Conservation (phyloP, 1,140 invertebrate genomes). For the Bombus pascuorum region DNA sequence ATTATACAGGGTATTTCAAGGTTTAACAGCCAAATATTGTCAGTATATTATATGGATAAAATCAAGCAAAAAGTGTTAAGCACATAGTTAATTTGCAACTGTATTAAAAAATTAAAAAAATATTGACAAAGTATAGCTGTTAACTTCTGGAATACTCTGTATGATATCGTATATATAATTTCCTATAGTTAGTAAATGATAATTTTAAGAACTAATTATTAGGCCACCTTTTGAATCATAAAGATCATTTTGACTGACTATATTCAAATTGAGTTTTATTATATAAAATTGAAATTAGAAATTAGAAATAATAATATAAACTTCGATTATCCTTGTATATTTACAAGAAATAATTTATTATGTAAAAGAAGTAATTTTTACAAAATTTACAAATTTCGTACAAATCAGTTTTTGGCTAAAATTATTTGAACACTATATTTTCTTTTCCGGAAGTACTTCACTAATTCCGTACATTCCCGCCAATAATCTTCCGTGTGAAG, state of each 20-base stretch:
- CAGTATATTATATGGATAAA: too few species aligned
- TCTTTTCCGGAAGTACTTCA: conserved; percentile 83
- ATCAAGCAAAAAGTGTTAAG: too few species aligned
- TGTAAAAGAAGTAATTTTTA: conserved; percentile 7
- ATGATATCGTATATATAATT: not conserved
- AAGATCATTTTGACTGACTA: not conserved
- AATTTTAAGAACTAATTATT: not conserved
- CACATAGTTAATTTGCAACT: too few species aligned
- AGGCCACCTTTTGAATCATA: not conserved
- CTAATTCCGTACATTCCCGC: conserved; percentile 90
- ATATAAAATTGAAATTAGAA: not conserved
- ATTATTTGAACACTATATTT: conserved; percentile 56
- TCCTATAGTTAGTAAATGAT: too few species aligned
- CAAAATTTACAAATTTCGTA: conserved; percentile 9
- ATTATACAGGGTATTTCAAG: too few species aligned
- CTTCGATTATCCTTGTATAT: not conserved
- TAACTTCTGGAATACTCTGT: too few species aligned
- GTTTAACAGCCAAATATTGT: too few species aligned
- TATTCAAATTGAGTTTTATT: not conserved
- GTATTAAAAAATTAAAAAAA: too few species aligned
- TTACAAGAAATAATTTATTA: conserved; percentile 15
- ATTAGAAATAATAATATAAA: not conserved
- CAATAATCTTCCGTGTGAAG: conserved; percentile 85
- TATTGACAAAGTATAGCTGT: too few species aligned
- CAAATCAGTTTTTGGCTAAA: not conserved